phyloP scores from a whole-genome alignment of 2,113 vertebrate genomes.

The Fregata magnificens region DNA sequence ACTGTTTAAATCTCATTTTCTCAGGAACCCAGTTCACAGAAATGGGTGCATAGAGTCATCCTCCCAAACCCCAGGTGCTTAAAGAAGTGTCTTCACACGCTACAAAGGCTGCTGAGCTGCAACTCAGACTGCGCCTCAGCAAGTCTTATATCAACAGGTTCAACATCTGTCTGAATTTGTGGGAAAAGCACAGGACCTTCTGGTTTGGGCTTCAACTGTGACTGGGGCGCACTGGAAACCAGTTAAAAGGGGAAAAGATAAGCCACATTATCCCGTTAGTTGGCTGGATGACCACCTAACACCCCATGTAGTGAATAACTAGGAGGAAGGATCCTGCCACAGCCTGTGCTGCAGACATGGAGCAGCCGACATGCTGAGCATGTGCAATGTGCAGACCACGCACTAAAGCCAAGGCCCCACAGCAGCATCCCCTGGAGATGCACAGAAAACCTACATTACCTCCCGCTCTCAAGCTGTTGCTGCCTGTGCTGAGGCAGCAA shows the following conservation, averaged over 20 bases:
- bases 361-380: neutral
- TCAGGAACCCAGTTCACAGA: neutral
- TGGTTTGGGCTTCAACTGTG: neutral
- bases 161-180: neutral
- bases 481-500: no score
- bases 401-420: rapidly evolving
- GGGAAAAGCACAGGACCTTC: neutral
- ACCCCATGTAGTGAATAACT: neutral
- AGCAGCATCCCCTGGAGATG: neutral
- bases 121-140: neutral
- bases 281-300: neutral
- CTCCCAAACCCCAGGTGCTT: neutral
- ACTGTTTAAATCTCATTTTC: neutral
- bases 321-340: neutral
- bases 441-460: neutral
- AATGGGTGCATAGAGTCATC: no score
- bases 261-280: rapidly evolving
- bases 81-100: neutral
- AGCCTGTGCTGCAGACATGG: neutral
- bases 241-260: neutral
- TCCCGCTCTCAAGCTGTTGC: neutral
- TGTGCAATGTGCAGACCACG: neutral
- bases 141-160: neutral
- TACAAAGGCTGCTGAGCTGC: neutral
- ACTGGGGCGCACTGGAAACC: neutral